These are phyloP conservation scores for Mesocentrotus franciscanus DNA, from an alignment of 53 echinoderm and acorn worm species.

Conservation along the genomic window DNA sequence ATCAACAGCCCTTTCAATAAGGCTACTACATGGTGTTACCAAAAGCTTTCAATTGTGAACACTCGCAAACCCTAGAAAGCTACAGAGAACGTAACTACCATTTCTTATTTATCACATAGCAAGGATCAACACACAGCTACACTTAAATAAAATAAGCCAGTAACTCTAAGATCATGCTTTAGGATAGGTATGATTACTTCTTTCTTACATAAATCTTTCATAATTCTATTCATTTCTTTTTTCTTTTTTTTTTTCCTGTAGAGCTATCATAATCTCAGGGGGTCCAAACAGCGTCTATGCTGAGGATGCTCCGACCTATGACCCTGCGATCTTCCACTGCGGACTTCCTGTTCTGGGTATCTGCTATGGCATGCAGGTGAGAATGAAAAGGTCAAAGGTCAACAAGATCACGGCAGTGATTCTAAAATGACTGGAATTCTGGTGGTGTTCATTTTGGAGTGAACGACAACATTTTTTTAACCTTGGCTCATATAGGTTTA, in stretches of 20 bases:
- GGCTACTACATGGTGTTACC: too few species aligned
- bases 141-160: background rate
- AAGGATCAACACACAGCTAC: too few species aligned
- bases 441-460: too few species aligned
- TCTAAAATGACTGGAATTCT: too few species aligned
- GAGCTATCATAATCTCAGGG: constrained; percentile 96
- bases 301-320: constrained; percentile 92
- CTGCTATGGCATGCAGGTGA: constrained; percentile 99
- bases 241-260: constrained; percentile 15
- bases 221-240: background rate
- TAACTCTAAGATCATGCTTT: background rate
- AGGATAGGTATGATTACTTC: background rate
- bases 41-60: too few species aligned
- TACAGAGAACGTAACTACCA: too few species aligned
- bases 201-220: background rate
- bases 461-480: too few species aligned
- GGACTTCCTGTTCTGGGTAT: constrained; percentile 95
- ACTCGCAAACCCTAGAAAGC: too few species aligned
- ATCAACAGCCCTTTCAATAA: too few species aligned
- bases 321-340: constrained; percentile 88
- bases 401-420: background rate
- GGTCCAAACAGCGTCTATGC: constrained; percentile 96
- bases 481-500: too few species aligned
- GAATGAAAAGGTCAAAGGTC: background rate
- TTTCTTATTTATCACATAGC: too few species aligned